These are phyloP conservation scores for Drosophila macrothrix DNA, from an alignment of 2,888 invertebrate genomes.

Conservation along the genomic window DNA sequence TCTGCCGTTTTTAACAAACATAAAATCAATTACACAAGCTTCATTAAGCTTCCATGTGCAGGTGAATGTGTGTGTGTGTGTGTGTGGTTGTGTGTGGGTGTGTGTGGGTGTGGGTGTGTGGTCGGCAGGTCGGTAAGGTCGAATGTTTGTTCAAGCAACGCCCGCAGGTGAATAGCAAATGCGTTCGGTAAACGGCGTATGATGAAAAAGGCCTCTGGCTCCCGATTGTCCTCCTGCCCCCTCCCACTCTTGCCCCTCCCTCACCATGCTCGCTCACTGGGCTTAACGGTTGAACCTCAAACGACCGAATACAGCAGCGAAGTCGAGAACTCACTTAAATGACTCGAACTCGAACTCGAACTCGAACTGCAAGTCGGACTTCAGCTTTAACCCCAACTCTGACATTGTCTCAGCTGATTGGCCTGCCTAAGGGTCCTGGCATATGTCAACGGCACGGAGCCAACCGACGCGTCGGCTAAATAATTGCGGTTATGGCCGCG, in stretches of 20 bases:
- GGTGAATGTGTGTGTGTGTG: conserved; percentile 12
- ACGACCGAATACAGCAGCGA: conserved; percentile 19
- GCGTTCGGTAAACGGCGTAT: conserved; percentile 53
- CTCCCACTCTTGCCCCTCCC: background rate
- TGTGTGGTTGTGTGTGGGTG: background rate
- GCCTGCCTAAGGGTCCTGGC: conserved; percentile 23
- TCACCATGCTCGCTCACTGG: conserved; percentile 15
- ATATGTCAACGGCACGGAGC: conserved; percentile 53
- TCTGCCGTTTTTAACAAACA: conserved; percentile 79
- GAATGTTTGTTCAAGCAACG: conserved; percentile 27
- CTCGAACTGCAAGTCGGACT: conserved; percentile 14
- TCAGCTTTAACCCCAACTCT: conserved; percentile 27
- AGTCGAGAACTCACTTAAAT: conserved; percentile 19
- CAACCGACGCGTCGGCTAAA: conserved; percentile 27
- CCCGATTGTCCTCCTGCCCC: conserved; percentile 4
- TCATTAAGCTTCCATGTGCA: conserved; percentile 65
- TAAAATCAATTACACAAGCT: conserved; percentile 77
- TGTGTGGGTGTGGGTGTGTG: conserved; percentile 25
- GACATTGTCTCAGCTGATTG: conserved; percentile 52
- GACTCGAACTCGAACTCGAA: conserved; percentile 21
- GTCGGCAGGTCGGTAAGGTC: conserved; percentile 51
- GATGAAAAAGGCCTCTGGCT: conserved; percentile 46
- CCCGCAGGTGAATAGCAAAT: conserved; percentile 43
- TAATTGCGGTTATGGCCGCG: conserved; percentile 43
- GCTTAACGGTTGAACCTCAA: background rate